These are phyloP conservation scores for Montipora capricornis DNA, from an alignment of 64 coral and sea anemone species.

Conservation along the genomic window DNA sequence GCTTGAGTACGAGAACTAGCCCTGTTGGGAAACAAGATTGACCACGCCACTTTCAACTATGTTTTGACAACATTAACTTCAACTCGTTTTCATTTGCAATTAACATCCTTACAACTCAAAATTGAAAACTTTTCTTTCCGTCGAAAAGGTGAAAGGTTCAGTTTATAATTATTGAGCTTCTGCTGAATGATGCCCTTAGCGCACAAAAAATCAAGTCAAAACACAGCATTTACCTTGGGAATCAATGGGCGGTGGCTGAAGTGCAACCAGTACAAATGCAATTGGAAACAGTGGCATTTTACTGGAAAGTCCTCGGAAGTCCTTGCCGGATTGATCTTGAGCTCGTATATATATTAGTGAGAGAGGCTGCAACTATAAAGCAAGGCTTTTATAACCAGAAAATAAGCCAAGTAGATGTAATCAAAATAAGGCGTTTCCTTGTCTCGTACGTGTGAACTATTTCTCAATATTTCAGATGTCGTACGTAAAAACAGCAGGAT, in stretches of 20 bases:
- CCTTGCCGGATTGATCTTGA: neutral
- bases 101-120: neutral
- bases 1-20: too few relatives aligned
- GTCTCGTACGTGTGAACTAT: neutral
- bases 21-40: neutral
- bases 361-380: neutral
- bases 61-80: neutral
- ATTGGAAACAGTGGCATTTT: neutral
- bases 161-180: too few relatives aligned
- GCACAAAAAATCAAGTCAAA: neutral
- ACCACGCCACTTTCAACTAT: neutral
- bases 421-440: neutral
- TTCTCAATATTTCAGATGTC: neutral
- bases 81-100: neutral
- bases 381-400: neutral
- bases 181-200: too few relatives aligned
- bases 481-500: neutral
- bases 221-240: neutral
- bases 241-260: neutral
- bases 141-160: too few relatives aligned
- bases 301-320: neutral
- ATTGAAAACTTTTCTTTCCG: neutral
- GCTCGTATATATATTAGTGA: neutral
- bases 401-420: neutral
- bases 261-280: neutral